Conservation (phyloP, 2,113 vertebrate species). For the Suncus etruscus region DNA sequence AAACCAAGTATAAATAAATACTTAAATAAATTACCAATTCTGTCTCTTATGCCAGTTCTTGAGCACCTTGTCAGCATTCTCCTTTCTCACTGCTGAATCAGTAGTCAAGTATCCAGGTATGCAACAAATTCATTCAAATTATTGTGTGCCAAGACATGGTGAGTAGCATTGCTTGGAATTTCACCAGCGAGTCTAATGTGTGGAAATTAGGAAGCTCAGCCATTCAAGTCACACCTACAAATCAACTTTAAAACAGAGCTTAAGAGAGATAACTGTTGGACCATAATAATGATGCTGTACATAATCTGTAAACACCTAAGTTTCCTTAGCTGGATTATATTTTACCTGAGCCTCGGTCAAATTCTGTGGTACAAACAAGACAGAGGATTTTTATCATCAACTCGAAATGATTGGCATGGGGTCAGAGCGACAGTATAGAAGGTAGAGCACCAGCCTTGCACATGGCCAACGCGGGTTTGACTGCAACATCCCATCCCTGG, state of each 20-base stretch:
- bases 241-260: conserved; percentile 14
- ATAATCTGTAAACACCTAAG: not conserved
- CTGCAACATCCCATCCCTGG: too few relatives aligned
- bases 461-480: too few relatives aligned
- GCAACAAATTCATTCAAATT: not conserved
- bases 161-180: not conserved
- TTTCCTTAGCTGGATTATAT: not conserved
- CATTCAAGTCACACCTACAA: not conserved
- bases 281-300: not conserved
- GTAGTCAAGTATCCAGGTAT: not conserved
- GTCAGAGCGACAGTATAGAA: too few relatives aligned
- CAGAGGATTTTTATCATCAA: not conserved
- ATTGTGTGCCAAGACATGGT: not conserved
- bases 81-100: not conserved
- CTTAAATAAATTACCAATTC: not conserved
- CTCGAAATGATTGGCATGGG: too few relatives aligned
- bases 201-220: not conserved
- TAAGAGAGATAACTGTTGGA: not conserved
- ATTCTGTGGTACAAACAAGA: not conserved
- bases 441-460: too few relatives aligned
- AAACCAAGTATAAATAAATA: too few relatives aligned
- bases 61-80: not conserved
- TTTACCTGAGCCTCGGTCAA: not conserved
- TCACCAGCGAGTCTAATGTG: too few relatives aligned
- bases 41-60: not conserved